Conservation (phyloP, 2,797 vertebrate species). For the Etheostoma nigrum region DNA sequence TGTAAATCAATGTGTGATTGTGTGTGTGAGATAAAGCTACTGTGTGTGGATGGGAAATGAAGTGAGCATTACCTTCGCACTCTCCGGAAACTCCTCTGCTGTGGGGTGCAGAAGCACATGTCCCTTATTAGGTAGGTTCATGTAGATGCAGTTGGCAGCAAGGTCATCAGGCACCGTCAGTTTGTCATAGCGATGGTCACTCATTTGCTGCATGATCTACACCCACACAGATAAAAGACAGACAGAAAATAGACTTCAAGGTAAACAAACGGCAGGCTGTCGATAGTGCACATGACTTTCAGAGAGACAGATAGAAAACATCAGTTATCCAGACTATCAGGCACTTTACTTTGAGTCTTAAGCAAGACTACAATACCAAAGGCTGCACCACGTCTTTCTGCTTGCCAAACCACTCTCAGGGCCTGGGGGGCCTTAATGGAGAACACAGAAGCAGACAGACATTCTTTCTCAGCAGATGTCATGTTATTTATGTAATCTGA, state of each 20-base stretch:
- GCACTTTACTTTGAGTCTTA: conserved; percentile 39
- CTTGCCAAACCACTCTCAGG: conserved; percentile 56
- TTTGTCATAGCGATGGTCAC: conserved; percentile 96
- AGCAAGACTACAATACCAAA: conserved; percentile 49
- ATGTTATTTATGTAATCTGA: conserved; percentile 83
- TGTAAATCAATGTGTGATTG: conserved; percentile 26
- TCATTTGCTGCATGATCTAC: conserved; percentile 98
- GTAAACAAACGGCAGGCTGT: background rate
- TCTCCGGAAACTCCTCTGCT: conserved; percentile 92
- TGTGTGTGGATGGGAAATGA: conserved; percentile 5
- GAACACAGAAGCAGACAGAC: conserved; percentile 77
- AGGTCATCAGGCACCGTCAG: conserved; percentile 93
- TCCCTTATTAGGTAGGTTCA: conserved; percentile 93
- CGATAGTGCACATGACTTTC: conserved; percentile 21
- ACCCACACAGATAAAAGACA: conserved; percentile 35
- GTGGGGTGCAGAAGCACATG: conserved; percentile 93
- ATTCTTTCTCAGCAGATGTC: conserved; percentile 82
- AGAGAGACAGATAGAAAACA: conserved; percentile 48
- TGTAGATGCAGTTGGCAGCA: conserved; percentile 95
- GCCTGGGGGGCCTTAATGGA: conserved; percentile 69
- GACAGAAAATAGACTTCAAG: conserved; percentile 13
- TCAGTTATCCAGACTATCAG: conserved; percentile 37
- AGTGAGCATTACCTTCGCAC: conserved; percentile 87
- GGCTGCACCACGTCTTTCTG: conserved; percentile 45
- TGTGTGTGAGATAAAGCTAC: conserved; percentile 12